Base-by-base conservation (phyloP, 2,797 vertebrate genomes). In the Pseudomugil gertrudae region DNA sequence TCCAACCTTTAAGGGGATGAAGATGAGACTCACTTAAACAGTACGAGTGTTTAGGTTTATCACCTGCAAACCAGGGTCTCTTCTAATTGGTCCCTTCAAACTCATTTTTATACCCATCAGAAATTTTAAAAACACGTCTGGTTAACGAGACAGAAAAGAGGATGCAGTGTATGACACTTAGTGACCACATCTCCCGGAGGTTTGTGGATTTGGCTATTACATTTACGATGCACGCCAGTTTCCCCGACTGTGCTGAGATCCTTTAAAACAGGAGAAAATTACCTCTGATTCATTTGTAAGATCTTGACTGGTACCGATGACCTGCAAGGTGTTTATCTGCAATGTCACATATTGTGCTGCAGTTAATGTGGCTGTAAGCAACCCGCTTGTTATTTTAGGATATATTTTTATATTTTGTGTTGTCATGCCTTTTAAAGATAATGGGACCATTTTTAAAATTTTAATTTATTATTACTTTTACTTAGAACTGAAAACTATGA, bases 391-490 rank as follows among this genome's bases (percentile, higher is more conserved):
- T 43, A 48, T 45, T 36, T 9, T 29, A 8, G 5, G 36, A 36
- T 36, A 36, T 36, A 14, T 36, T 36, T 36, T 15, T 32, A n/a
- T 33, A 30, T 4, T 30, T 30, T 45, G 38, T 21, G 38, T 50
- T 67, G 62, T 52, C 8, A 55, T 2, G 48, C 3, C 13, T 14
- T 9, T 24, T 60, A 0, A 47, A 36, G 3, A 45, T 38, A 72
- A 50, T 36, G 50, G 59, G 71, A 79, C 59, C 47, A 61, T 14
- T 36, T n/a, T 43, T 30, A 30, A 3, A 3, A 43, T 43, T n/a
- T 43, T n/a, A 32, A 47, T 9, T 29, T 24, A 23, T 23, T 21
- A 21, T 45, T 47, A 14, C 14, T 23, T 6, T 50, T 50, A 6
- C 26, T 4, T 50, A 27, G 24, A 27, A 7, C 14, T 51, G 24